Evolutionary conservation across 2,113 vertebrate genomes (phyloP), one percentile per base, ranked within the genome.

Genomic region (Budorcas taxicolor): DNA sequence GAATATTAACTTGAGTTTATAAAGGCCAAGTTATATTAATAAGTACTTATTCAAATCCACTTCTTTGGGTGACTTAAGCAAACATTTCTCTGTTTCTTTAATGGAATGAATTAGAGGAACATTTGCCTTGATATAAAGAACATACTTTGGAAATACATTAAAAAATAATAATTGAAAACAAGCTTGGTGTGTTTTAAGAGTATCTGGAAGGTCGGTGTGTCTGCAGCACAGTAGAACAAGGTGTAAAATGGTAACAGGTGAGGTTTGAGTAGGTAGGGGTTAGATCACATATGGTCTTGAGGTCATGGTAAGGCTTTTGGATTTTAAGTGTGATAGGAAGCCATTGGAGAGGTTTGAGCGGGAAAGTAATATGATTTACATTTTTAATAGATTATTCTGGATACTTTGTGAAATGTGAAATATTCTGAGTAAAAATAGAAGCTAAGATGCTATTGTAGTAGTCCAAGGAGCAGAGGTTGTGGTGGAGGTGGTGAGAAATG

Each of bases 61-160:
- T 96, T 97, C 58, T 95, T 91, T 91, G 52, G 52, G 9, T 94
- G 55, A 25, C 40, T 90, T 90, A 84, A 92, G n/a, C 25, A 95
- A 89, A 11, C 45, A 40, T 97, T 97, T 95, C 33, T 95, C n/a
- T 87, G 29, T 95, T 92, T 60, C 29, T 87, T 11, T 96, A 87
- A 31, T 90, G 40, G 53, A 91, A 9, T 93, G 55, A 94, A 74
- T 9, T 43, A 93, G 64, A 95, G 47, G 55, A 94, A 96, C 21
- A 53, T 47, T 15, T 96, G 36, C 29, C 64, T 95, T 95, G 15
- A 60, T 84, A 36, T 94, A 64, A 95, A 97, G 19, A 92, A 64
- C 29, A 58, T 88, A 43, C 25, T 96, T 97, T 97, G 92, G 84
- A 84, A 96, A 76, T 89, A 95, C 43, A 25, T 85, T 87, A 74